Evolutionary conservation across 2,797 vertebrate species (phyloP).

Genomic region (Loriculus beryllinus): DNA sequence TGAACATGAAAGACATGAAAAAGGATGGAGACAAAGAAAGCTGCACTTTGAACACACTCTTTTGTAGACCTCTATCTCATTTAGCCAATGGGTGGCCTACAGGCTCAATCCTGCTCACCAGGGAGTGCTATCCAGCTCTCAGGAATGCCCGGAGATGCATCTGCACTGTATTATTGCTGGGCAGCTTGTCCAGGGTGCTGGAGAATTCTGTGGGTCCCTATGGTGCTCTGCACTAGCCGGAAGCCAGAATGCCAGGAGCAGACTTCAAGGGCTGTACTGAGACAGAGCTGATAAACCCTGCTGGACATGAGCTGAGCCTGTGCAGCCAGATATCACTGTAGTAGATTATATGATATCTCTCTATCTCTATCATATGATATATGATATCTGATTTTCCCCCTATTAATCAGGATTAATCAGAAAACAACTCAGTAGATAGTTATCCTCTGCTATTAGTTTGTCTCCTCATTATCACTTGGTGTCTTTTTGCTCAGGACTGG

Average conservation of each 20-base stretch:
- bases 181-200: background rate
- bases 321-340: background rate
- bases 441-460: background rate
- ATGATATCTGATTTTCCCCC: too few species aligned
- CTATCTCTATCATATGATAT: too few species aligned
- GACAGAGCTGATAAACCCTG: background rate
- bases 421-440: background rate
- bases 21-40: background rate
- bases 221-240: background rate
- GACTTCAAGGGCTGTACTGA: background rate
- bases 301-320: background rate
- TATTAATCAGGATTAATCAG: background rate
- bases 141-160: background rate
- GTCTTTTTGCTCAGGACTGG: background rate
- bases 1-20: background rate
- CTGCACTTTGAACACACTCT: background rate
- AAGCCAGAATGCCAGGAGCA: background rate
- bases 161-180: background rate
- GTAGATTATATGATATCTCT: background rate
- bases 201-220: background rate
- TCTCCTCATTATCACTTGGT: accelerated
- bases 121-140: background rate
- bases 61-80: background rate
- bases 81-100: background rate
- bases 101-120: background rate